Evolutionary conservation across 2,113 vertebrate species (phyloP), one percentile per base, ranked within the genome.

Genomic region (Leptodactylus fuscus): DNA sequence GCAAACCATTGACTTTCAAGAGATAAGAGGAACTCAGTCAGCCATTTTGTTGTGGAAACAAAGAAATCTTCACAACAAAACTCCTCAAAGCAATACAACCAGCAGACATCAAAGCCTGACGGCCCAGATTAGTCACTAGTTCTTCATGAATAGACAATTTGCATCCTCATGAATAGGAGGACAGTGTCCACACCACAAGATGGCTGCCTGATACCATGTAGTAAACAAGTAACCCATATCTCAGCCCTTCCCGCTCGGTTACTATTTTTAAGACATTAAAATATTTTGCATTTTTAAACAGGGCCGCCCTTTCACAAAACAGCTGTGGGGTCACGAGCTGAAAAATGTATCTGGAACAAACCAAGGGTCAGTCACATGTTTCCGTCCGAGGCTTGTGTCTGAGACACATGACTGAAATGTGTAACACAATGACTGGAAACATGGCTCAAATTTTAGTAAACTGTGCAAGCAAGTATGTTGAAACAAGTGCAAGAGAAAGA

Each of bases 211-310:
- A 38, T 38, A 18, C 1, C 2, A 48, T 13, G 5, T 9, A 74
- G 12, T 46, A 75, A 46, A 75, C 71, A 69, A 38, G 38, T 12
- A 6, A 8, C 32, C 18, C 65, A 5, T 11, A 46, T 3, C 3
- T 10, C 20, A 34, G 29, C 24, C 15, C 44, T 24, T 48, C 71
- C 71, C 38, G 24, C 71, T 27, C 10, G 0, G 71, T 29, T 75
- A 29, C 71, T 75, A 75, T 75, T 29, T 75, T 75, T 75, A 49
- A 75, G 41, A 75, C 41, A 29, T 75, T 75, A 75, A 75, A 75
- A 75, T 75, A 48, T 75, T 75, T 48, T 0, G 44, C 71, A 75
- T 75, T 48, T 75, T 27, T 6, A 75, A 29, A 75, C 71, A 75
- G 48, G 49, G 75, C 27, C 20, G 51, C 49, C 32, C 49, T 78